phyloP scores from a whole-genome alignment of 2,113 vertebrate species.

The Thomomys bottae region DNA sequence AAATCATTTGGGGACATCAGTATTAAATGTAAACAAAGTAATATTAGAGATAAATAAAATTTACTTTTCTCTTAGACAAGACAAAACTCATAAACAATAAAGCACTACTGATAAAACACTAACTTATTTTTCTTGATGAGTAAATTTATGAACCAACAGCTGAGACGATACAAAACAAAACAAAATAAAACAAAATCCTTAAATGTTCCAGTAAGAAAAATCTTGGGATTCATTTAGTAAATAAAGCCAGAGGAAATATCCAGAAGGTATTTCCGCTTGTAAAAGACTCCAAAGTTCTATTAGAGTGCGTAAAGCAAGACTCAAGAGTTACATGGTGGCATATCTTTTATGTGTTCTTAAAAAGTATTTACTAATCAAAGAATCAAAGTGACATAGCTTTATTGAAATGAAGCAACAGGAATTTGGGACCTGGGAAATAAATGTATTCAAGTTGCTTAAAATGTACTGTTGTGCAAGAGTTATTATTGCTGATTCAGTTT shows the following conservation, averaged over 20 bases:
- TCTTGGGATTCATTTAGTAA: constrained; percentile 10
- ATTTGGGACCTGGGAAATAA: constrained; percentile 59
- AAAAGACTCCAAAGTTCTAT: background rate
- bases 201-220: background rate
- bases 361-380: constrained; percentile 18
- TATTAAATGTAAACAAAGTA: background rate
- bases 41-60: background rate
- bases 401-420: constrained; percentile 41
- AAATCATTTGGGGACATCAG: background rate
- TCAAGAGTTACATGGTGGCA: background rate
- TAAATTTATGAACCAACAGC: background rate
- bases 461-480: constrained; percentile 19
- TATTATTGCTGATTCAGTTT: constrained; percentile 81
- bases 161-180: background rate
- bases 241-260: constrained; percentile 47
- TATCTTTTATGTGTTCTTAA: constrained; percentile 25
- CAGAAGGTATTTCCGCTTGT: background rate
- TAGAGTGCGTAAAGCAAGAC: constrained; percentile 17
- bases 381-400: constrained; percentile 34
- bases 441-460: constrained; percentile 72
- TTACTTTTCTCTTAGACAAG: background rate
- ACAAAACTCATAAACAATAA: background rate
- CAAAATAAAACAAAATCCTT: background rate
- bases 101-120: background rate
- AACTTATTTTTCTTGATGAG: background rate